Evolutionary conservation across 2,797 vertebrate species (phyloP), one percentile per base, ranked within the genome.

Genomic region (Lates japonicus): DNA sequence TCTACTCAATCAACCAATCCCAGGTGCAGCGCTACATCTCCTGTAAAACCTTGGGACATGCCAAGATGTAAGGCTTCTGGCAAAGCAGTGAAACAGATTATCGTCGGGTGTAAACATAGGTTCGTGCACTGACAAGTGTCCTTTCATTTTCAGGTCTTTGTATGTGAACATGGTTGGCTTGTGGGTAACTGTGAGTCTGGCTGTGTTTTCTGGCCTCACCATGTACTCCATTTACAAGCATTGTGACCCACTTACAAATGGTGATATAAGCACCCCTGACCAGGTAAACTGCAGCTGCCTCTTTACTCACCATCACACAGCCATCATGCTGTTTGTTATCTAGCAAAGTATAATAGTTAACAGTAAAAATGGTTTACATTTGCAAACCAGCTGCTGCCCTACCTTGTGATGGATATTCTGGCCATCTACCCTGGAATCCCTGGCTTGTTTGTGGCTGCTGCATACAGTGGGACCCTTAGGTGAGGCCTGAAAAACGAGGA

Each of bases 1-100:
- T 97, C 71, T 97, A 96, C 29, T 78, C 94, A 0, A 96, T 97
- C 77, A 97, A 97, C 82, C 96, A 97, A 85, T 96, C 96, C 58
- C 96, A 96, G 86, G 96, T 97, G 84, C 96, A 97, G 67, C 95
- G 96, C 49, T 96, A 96, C 87, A 95, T 96, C 69, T 95, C 96
- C 68, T 97, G 96, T 86, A 94, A 91, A 87, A 95, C 91, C 42
- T 31, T 95, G 66, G 65, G 84, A 69, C 96, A 97, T 3, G 96
- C 96, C 67, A 96, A 96, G 75, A 90, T 96, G 96, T 96, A 79
- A 96, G 96, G 67, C 1, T 70, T 67, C 49, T 54, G 62, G 35
- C 31, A 39, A 14, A 3, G 16, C 37, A 29, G 44, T 35, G 2
- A 17, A 33, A 35, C 16, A 37, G 6, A 20, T 9, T 5, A 4